Conservation (phyloP, 1,140 invertebrate species). For the Trachymyrmex cornetzi region DNA sequence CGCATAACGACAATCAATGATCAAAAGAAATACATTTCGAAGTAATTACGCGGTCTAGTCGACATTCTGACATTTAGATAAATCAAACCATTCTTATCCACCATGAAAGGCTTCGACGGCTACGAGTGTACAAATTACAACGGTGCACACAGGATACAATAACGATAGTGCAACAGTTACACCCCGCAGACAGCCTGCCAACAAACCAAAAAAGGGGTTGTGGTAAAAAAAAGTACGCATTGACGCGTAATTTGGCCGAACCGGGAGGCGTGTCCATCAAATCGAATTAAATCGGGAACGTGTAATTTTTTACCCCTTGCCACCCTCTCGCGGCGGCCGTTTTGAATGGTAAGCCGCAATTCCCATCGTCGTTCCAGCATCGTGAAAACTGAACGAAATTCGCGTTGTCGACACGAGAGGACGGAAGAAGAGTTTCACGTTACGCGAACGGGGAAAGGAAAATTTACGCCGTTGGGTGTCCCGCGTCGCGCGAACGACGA, state of each 20-base stretch:
- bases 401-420: constrained; percentile 26
- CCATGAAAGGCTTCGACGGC: constrained; percentile 18
- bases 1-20: neutral
- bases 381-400: constrained; percentile 24
- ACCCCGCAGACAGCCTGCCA: constrained; percentile 49
- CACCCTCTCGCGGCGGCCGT: constrained; percentile 60
- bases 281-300: constrained; percentile 82
- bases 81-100: constrained; percentile 42
- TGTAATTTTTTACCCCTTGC: constrained; percentile 80
- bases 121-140: constrained; percentile 27
- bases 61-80: constrained; percentile 36
- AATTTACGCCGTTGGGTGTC: constrained; percentile 5
- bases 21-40: neutral
- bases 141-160: constrained; percentile 8
- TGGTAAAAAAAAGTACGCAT: constrained; percentile 63
- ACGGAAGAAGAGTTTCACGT: constrained; percentile 46
- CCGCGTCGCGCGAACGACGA: neutral
- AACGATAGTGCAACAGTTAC: constrained; percentile 61
- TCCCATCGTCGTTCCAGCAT: constrained; percentile 64
- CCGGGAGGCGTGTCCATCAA: constrained; percentile 63
- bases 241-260: constrained; percentile 79
- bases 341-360: constrained; percentile 75
- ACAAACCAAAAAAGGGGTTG: constrained; percentile 57
- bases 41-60: neutral
- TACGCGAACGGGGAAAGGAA: constrained; percentile 31